Evolutionary conservation across 2,888 invertebrate species (phyloP).

Genomic region (Drosophila colorata): DNA sequence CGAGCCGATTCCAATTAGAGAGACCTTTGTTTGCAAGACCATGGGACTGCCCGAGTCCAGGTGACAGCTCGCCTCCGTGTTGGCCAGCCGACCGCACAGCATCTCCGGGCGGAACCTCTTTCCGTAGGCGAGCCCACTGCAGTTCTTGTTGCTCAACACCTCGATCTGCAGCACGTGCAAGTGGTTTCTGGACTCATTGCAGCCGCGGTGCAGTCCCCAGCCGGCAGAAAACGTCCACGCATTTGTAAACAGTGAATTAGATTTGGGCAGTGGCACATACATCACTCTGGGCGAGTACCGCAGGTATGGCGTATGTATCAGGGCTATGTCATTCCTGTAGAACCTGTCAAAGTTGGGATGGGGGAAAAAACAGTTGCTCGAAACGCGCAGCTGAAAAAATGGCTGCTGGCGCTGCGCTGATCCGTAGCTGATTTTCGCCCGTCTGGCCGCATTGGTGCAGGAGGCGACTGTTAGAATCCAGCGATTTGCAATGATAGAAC

Average conservation of each 20-base stretch:
- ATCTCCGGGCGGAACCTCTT: conserved; percentile 8
- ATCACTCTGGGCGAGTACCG: conserved; percentile 3
- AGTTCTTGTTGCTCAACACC: neutral
- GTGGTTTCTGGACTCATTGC: neutral
- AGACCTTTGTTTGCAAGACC: neutral
- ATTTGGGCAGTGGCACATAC: neutral
- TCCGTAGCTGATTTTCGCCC: conserved; percentile 25
- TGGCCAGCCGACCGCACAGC: conserved; percentile 33
- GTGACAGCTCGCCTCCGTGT: conserved; percentile 33
- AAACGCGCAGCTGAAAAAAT: neutral
- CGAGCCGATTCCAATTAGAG: conserved; percentile 37
- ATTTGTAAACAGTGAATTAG: neutral
- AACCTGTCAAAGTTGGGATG: conserved; percentile 11
- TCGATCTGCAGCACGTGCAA: conserved; percentile 23
- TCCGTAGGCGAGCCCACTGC: conserved; percentile 13
- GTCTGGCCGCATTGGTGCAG: conserved; percentile 24
- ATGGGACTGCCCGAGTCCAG: conserved; percentile 50
- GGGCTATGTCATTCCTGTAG: conserved; percentile 30
- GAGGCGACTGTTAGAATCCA: conserved; percentile 49
- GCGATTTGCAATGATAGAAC: conserved; percentile 18
- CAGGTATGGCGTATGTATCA: conserved; percentile 33
- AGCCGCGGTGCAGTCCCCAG: conserved; percentile 36
- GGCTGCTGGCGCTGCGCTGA: conserved; percentile 2
- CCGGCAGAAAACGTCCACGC: conserved; percentile 18
- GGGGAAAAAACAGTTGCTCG: conserved; percentile 5